These are phyloP conservation scores for Lateolabrax maculatus DNA, from an alignment of 2,797 vertebrate species.

Conservation along the genomic window DNA sequence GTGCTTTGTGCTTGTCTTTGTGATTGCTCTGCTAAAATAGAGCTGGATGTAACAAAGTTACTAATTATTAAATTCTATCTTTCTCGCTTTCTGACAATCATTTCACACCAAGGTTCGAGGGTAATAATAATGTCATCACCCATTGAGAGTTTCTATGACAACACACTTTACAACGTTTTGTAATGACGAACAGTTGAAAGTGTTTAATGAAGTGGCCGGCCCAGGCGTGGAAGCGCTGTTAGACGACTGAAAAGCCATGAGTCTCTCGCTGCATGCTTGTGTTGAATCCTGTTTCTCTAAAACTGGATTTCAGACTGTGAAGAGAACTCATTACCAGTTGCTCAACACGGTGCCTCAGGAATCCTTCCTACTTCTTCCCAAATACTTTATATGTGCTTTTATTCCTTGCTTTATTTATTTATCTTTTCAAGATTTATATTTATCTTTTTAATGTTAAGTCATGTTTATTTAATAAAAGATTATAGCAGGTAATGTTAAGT, in stretches of 20 bases:
- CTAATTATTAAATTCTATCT: slow-evolving; percentile 6
- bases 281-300: neutral
- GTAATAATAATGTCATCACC: neutral
- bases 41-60: neutral
- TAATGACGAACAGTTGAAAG: neutral
- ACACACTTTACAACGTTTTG: slow-evolving; percentile 13
- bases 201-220: slow-evolving; percentile 11
- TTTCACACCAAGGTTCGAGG: neutral
- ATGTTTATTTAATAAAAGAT: neutral
- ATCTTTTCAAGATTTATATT: neutral
- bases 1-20: neutral
- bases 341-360: neutral
- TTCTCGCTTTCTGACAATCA: neutral
- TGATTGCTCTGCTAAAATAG: slow-evolving; percentile 6
- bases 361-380: neutral
- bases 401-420: neutral
- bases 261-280: slow-evolving; percentile 3
- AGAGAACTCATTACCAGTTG: neutral
- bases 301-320: neutral
- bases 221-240: neutral
- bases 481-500: too few species aligned
- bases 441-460: neutral
- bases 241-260: neutral
- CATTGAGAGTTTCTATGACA: slow-evolving; percentile 46
- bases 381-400: slow-evolving; percentile 7